Evolutionary conservation across 2,797 vertebrate species (phyloP), one percentile per base, ranked within the genome.

Genomic region (Tenualosa ilisha): DNA sequence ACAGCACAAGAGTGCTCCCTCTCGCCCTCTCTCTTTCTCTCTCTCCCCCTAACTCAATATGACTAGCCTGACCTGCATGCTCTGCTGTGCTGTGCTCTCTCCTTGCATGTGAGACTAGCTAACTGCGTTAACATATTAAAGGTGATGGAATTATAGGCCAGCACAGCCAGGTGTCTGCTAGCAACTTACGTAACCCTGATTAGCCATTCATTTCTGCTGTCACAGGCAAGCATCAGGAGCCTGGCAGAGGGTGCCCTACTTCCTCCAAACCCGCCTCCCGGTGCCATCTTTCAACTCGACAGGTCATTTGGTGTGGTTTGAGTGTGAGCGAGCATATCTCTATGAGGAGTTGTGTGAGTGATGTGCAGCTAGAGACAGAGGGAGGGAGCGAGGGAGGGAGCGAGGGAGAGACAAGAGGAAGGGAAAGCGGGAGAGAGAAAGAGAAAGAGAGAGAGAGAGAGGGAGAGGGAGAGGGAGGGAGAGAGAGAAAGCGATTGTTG

Each of bases 401-500:
- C n/a, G 37, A 31, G 89, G 50, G 85, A 86, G 31, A 9, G 51
- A 53, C 6, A 46, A n/a, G 24, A 8, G 0, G 63, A 51, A 84
- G 51, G 81, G n/a, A 81, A 8, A 84, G 26, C 24, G 46, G 81
- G 31, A 90, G 20, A 89, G 85, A 83, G 81, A 53, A 89, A 86
- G 83, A 90, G 86, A 72, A 26, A n/a, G 86, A 65, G 68, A 87
- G 13, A 81, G 54, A 24, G n/a, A 61, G 7, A 79, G 13, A 20
- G 50, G 43, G 20, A 46, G 6, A 8, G 13, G 11, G 6, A 20
- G 43, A 20, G 40, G n/a, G 20, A 49, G 31, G 49, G 20, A 3
- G 26, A 37, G 24, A 84, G 11, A 65, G 79, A 84, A 9, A 83
- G 40, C 79, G 9, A 82, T 3, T 56, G 17, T 22, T 22, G 37